Conservation (phyloP, 2,888 invertebrate genomes). For the Eurois occulta region DNA sequence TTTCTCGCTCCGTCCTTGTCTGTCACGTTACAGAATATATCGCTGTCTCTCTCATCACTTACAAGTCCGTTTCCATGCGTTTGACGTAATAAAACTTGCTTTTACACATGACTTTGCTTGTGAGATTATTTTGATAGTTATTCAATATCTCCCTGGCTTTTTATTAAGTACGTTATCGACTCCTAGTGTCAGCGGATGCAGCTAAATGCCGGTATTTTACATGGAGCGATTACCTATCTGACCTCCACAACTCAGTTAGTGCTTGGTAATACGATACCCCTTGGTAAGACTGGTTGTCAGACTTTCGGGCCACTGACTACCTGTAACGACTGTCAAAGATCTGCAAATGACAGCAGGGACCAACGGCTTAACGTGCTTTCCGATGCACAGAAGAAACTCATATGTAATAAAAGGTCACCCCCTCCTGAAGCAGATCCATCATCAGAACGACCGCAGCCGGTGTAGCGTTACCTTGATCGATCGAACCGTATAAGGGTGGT, state of each 20-base stretch:
- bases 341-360: background rate
- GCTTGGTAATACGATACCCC: background rate
- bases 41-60: constrained; percentile 74
- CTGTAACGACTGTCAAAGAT: background rate
- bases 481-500: too few species aligned
- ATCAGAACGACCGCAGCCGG: too few species aligned
- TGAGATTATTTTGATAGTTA: constrained; percentile 6
- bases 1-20: constrained; percentile 79
- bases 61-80: constrained; percentile 74
- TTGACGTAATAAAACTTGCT: constrained; percentile 66
- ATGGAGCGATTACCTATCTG: background rate
- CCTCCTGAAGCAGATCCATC: too few species aligned
- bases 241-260: background rate
- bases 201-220: background rate
- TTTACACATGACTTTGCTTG: constrained; percentile 54
- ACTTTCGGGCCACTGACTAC: background rate
- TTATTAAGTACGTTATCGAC: background rate
- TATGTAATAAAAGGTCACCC: background rate
- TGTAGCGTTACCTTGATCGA: too few species aligned
- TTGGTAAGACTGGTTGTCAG: background rate
- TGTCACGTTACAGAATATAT: constrained; percentile 51
- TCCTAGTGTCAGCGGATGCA: too few species aligned
- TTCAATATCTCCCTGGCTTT: rapidly evolving
- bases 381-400: background rate
- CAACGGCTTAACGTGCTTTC: background rate